Evolutionary conservation across 2,888 invertebrate species (phyloP), one percentile per base, ranked within the genome.

Genomic region (Biston stratarius): DNA sequence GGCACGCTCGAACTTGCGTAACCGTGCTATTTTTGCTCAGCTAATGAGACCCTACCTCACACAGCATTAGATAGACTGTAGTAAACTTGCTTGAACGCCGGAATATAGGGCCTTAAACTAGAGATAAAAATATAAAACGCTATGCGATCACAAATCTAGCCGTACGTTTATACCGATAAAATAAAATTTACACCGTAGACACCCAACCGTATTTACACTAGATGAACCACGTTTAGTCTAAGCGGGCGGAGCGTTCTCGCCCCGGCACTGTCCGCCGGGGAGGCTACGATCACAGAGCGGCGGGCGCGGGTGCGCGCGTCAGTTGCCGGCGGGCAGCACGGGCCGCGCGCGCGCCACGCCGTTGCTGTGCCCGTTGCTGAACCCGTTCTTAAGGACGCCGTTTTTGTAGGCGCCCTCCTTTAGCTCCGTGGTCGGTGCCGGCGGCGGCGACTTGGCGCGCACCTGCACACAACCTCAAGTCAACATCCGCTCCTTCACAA

Each of bases 141-240:
- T 91, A 90, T 85, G 92, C 91, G 89, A 92, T 91, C 91, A 91
- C 91, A 89, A 89, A 87, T 84, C 88, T 89, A 91, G 84, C 89
- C 85, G 87, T 83, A 86, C 74, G 82, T 86, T 87, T 81, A 85
- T 85, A 89, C 79, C 53, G 77, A 83, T 87, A 88, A 88, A 88
- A 90, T 86, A 87, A 91, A 91, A 92, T 91, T 78, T 92, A 92
- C 93, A 92, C 91, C 91, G 78, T 88, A 81, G 82, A 88, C 91
- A 76, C 84, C 84, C 89, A 88, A 87, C 83, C 78, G 74, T 92
- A 90, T 92, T 84, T 92, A 93, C 92, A 93, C 88, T 90, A 90
- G 85, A 88, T 86, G 87, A 89, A 91, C 91, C 92, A 91, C 92
- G 90, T 85, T 87, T 80, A 88, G 83, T 83, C 81, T 79, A 77